These are phyloP conservation scores for Geodia barretti DNA, from an alignment of 37 sponge, comb jelly and placozoan species.

Conservation along the genomic window DNA sequence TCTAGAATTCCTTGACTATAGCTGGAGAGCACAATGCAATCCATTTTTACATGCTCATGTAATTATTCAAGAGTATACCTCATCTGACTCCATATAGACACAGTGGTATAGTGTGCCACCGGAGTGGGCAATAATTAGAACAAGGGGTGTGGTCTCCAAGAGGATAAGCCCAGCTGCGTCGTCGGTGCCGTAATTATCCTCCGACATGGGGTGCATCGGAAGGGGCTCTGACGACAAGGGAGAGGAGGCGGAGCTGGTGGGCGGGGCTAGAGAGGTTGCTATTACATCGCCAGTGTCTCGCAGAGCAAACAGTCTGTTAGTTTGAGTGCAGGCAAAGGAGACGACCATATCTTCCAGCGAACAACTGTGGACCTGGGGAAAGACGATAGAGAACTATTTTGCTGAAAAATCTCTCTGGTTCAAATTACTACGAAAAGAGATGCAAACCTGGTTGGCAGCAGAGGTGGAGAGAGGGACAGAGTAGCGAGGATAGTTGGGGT, in stretches of 20 bases:
- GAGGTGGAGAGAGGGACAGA: conserved; percentile 19
- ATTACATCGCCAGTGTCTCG: conserved; percentile 43
- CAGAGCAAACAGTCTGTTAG: conserved; percentile 14
- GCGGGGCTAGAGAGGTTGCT: neutral
- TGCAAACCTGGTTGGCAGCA: neutral
- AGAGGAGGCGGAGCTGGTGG: neutral
- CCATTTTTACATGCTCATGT: too few relatives aligned
- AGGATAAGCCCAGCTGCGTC: conserved; percentile 31
- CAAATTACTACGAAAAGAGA: too few relatives aligned
- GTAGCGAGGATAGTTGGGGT: conserved; percentile 24
- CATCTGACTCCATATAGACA: conserved; percentile 23
- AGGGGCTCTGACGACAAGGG: conserved; percentile 9
- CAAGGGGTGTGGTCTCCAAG: conserved; percentile 14
- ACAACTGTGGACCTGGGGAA: neutral
- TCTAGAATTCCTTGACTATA: too few relatives aligned
- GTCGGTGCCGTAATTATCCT: conserved; percentile 46
- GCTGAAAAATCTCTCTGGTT: too few relatives aligned
- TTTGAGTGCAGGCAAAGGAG: conserved; percentile 3
- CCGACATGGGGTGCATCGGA: conserved; percentile 37
- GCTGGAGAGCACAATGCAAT: too few relatives aligned
- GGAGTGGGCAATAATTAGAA: conserved; percentile 39
- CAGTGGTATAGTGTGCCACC: conserved; percentile 53
- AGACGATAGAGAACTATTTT: too few relatives aligned
- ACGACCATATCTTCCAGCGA: conserved; percentile 27
- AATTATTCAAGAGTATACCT: too few relatives aligned